Evolutionary conservation across 2,113 vertebrate species (phyloP).

Genomic region (Candoia aspera): DNA sequence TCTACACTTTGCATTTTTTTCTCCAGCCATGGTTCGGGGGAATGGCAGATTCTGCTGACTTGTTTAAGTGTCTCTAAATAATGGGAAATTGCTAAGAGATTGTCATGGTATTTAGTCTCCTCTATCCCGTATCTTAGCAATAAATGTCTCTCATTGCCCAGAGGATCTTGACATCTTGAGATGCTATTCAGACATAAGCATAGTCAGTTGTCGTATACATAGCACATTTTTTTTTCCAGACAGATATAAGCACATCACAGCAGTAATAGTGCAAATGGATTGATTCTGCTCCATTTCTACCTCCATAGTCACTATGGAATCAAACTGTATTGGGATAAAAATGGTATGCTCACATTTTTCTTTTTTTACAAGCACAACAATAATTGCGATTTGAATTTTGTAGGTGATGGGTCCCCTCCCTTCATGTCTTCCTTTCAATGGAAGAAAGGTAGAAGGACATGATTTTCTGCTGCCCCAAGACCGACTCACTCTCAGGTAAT

Average conservation of each 20-base stretch:
- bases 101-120: constrained; percentile 14
- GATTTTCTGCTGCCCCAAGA: neutral
- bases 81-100: constrained; percentile 26
- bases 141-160: constrained; percentile 23
- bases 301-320: neutral
- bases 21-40: neutral
- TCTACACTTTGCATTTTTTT: neutral
- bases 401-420: neutral
- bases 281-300: neutral
- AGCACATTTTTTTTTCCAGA: neutral
- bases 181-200: neutral
- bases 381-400: neutral
- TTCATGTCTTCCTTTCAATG: neutral
- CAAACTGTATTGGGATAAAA: neutral
- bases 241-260: neutral
- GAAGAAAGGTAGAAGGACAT: neutral
- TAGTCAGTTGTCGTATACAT: neutral
- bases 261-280: neutral
- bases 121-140: neutral
- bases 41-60: neutral
- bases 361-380: neutral
- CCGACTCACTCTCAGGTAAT: fast-evolving
- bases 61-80: constrained; percentile 17
- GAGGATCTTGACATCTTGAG: neutral
- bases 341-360: neutral